These are phyloP conservation scores for Chiloscyllium punctatum DNA, from an alignment of 2,797 vertebrate species.

Conservation along the genomic window DNA sequence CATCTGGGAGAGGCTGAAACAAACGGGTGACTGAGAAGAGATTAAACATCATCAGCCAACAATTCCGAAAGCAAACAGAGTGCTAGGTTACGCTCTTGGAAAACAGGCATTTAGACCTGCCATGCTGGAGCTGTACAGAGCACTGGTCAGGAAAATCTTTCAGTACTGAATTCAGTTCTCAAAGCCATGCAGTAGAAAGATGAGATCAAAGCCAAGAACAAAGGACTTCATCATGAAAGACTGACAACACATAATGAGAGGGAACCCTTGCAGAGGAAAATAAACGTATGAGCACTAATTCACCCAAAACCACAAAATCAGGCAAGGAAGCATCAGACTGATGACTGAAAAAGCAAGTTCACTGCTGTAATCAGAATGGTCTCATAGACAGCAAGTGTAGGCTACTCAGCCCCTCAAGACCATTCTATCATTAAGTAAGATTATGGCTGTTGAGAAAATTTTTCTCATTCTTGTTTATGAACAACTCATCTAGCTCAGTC, in stretches of 20 bases:
- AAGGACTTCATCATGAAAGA: not conserved
- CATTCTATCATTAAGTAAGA: too few relatives aligned
- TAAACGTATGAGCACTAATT: not conserved
- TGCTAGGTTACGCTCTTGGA: too few relatives aligned
- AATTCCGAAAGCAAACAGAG: not conserved
- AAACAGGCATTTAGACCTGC: not conserved
- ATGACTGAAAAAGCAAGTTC: not conserved
- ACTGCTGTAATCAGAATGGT: not conserved
- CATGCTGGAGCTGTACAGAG: not conserved
- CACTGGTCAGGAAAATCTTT: too few relatives aligned
- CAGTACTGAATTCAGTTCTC: not conserved
- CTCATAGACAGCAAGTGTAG: too few relatives aligned
- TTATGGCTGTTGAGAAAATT: too few relatives aligned
- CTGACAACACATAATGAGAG: not conserved
- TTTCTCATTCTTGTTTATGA: too few relatives aligned
- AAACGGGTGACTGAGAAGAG: not conserved
- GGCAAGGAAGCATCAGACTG: too few relatives aligned
- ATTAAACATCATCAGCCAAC: not conserved
- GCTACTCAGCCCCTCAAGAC: too few relatives aligned
- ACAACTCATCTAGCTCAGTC: too few relatives aligned
- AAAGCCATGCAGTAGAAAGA: not conserved
- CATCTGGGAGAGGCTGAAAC: not conserved
- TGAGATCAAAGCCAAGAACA: not conserved
- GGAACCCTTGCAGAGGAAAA: not conserved
- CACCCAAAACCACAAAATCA: not conserved